Evolutionary conservation across 1,140 invertebrate genomes (phyloP), one percentile per base, ranked within the genome.

Genomic region (Anthonomus grandis): DNA sequence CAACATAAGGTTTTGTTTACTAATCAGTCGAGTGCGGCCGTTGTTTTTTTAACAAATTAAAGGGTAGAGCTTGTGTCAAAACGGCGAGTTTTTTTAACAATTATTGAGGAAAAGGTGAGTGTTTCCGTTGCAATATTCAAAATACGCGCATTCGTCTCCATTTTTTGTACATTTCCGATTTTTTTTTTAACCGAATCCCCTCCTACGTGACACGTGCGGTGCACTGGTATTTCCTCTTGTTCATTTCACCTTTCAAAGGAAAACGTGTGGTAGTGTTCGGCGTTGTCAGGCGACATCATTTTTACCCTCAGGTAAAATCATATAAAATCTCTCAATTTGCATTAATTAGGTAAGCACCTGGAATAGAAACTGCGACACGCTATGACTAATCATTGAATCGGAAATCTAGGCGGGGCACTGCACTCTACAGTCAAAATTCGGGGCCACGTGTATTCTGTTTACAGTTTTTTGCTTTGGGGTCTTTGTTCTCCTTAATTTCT

Each of bases 371-470:
- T 10, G 12, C 25, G 10, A 21, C 13, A 41, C 12, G 2, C 13
- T 47, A 37, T 49, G 34, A 60, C 13, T 60, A 57, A 39, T 60
- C 25, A 39, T 44, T 18, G 31, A 25, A 12, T 6, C 10, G 13
- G 34, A 41, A 52, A 54, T 47, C 46, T 45, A 63, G 64, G 64
- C 60, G 64, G 63, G 65, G 63, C 57, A 50, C 22, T 39, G 45
- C 23, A 59, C n/a, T n/a, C n/a, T n/a, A 48, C 50, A 34, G 15
- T 12, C 18, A 8, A 13, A 19, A 23, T 9, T 51, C 34, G 10
- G 9, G 48, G 67, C 67, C 67, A 69, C 67, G 67, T 69, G 67
- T 67, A 64, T 64, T 45, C 39, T 59, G 57, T 64, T 65, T 63
- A 52, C 42, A 55, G 51, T 48, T 38, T n/a, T 15, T 45, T 15